Evolutionary conservation across 2,888 invertebrate genomes (phyloP), one percentile per base, ranked within the genome.

Genomic region (Clunio marinus): DNA sequence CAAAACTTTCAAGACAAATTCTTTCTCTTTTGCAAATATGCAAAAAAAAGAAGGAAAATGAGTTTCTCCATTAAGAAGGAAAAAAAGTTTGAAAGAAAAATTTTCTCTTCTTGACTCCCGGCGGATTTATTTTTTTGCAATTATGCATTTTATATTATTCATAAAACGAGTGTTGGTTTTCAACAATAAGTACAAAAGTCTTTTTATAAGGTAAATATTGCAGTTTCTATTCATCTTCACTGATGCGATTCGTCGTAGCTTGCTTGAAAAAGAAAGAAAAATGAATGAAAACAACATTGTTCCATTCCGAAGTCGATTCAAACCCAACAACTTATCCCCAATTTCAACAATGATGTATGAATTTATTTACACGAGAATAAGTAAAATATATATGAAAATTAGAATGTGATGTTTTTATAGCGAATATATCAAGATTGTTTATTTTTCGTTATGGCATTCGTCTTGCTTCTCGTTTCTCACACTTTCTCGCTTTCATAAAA

Each of bases 341-440:
- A 57, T 24, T 57, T 51, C 51, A 51, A 51, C 51, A 51, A 57
- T 57, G 57, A 57, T 57, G 57, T 57, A 57, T 57, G 57, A 57
- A 57, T 57, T 57, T 57, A 57, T 57, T 57, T 57, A 57, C 25
- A 25, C 57, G 57, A 51, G 22, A 57, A 57, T 27, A 57, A 57
- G 57, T 57, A 57, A 27, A 57, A 57, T 27, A 57, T 32, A n/a
- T 59, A 59, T 59, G 59, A 59, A 59, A 59, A 59, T 59, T 59
- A 35, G 59, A 59, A 59, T 59, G 35, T 35, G 59, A 59, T 59
- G 59, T 59, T 59, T 59, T 59, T 59, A 59, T 59, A 35, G 59
- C 59, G 35, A 32, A 59, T 46, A 66, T 66, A 66, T 66, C 66
- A 66, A 55, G 66, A 66, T 66, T 66, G 66, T 66, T 66, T 66